Base-by-base conservation (phyloP, 2,888 invertebrate genomes). In the Mesorhabditis belari region DNA sequence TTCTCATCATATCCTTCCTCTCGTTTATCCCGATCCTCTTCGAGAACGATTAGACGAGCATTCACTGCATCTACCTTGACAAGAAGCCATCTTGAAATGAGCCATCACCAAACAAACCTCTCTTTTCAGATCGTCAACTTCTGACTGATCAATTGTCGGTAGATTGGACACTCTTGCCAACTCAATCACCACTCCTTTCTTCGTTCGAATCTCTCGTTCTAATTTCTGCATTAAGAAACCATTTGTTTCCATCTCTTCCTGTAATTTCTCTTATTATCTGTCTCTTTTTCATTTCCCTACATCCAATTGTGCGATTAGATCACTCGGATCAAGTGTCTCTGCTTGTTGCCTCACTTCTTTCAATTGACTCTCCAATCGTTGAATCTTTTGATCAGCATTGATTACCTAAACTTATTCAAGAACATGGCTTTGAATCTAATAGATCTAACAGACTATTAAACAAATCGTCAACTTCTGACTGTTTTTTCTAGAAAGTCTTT, bases 161-260 rank as follows among this genome's bases (percentile, higher is more conserved):
- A 88, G 87, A 51, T 85, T 84, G 0, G 87, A 86, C 53, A 90
- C 87, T 66, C 84, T 85, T 77, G 87, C 87, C 80, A 90, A 84
- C 64, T 89, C 87, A 64, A 86, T 85, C 44, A 89, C 84, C 73
- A 88, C 87, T 73, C 87, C 86, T 77, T 87, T 86, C 57, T 87
- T 83, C 12, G 83, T 82, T 2, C 84, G 82, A 52, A 88, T 84
- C 81, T 92, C 91, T 73, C 87, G 87, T 0, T 90, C 90, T 58
- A 91, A 81, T 79, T 90, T 89, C 77, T 90, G 90, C 0, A 87
- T 87, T 64, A 91, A 85, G 81, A 89, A 90, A 63, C 84, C 85
- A 79, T 89, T 88, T 49, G 89, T 86, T 82, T 88, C 87, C 49
- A 88, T 86, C 82, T 90, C 90, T 80, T 90, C 89, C 75, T 77